Evolutionary conservation across 2,888 invertebrate species (phyloP).

Genomic region (Antheraea assamensis): DNA sequence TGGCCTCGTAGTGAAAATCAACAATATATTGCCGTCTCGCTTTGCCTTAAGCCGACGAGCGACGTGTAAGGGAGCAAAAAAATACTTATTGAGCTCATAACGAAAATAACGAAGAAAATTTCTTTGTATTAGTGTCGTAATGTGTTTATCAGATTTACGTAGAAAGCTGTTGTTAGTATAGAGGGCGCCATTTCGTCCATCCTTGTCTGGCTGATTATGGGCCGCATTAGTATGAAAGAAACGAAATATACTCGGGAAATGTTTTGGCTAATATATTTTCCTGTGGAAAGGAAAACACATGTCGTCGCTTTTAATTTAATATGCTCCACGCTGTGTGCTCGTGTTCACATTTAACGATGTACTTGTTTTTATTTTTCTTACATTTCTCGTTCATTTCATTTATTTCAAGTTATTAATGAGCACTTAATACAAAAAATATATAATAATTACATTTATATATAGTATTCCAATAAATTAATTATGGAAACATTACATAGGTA

Average conservation of each 20-base stretch:
- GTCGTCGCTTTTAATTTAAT: constrained; percentile 82
- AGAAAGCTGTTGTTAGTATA: constrained; percentile 78
- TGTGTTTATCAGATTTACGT: constrained; percentile 81
- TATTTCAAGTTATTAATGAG: constrained; percentile 7
- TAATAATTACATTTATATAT: background rate
- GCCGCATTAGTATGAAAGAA: constrained; percentile 46
- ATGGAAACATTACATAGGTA: background rate
- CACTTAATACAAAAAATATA: background rate
- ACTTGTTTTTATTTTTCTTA: constrained; percentile 20
- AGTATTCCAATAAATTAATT: background rate
- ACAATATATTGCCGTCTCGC: constrained; percentile 45
- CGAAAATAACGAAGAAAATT: constrained; percentile 67
- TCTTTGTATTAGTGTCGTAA: constrained; percentile 77
- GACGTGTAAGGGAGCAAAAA: constrained; percentile 42
- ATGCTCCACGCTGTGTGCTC: constrained; percentile 76
- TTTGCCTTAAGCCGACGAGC: constrained; percentile 35
- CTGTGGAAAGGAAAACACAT: constrained; percentile 82
- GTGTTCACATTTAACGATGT: constrained; percentile 54
- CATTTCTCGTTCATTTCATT: constrained; percentile 33
- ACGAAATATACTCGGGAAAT: constrained; percentile 64
- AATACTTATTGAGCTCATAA: constrained; percentile 44
- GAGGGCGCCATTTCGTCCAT: constrained; percentile 64
- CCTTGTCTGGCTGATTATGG: constrained; percentile 43
- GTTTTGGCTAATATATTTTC: constrained; percentile 80
- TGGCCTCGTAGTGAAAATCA: constrained; percentile 37